These are phyloP conservation scores for Passer montanus DNA, from an alignment of 2,113 vertebrate genomes.

Conservation along the genomic window DNA sequence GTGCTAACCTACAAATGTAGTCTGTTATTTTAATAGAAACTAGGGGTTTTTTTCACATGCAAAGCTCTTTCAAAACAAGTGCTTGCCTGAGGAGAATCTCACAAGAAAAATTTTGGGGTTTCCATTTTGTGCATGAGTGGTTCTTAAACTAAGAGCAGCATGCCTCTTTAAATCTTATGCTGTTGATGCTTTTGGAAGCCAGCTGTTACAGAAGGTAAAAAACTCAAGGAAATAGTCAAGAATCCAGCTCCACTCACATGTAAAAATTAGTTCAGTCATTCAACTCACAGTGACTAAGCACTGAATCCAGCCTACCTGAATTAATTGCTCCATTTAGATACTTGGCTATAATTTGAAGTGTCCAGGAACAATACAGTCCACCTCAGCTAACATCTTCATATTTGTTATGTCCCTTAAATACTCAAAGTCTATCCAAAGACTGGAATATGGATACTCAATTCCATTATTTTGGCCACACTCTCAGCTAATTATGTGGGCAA, in stretches of 20 bases:
- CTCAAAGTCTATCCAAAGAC: neutral
- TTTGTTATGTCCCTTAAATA: neutral
- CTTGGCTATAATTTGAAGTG: neutral
- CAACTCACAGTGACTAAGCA: neutral
- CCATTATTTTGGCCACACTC: neutral
- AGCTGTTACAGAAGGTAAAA: neutral
- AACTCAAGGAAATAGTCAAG: neutral
- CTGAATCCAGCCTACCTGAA: neutral
- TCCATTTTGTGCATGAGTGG: neutral
- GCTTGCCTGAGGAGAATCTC: neutral
- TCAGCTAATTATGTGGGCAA: neutral
- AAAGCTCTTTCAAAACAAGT: neutral
- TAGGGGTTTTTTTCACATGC: neutral
- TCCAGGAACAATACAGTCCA: neutral
- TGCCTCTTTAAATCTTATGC: neutral
- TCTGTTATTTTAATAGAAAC: neutral
- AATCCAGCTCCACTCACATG: neutral
- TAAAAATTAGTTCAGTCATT: neutral
- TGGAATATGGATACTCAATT: neutral
- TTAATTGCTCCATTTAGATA: neutral
- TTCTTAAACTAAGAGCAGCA: neutral
- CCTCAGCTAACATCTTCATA: neutral
- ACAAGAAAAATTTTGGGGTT: rapidly evolving
- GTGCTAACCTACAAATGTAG: neutral
- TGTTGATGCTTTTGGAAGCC: neutral